Conservation (phyloP, 2,113 vertebrate species). For the Poeciliopsis occidentalis region DNA sequence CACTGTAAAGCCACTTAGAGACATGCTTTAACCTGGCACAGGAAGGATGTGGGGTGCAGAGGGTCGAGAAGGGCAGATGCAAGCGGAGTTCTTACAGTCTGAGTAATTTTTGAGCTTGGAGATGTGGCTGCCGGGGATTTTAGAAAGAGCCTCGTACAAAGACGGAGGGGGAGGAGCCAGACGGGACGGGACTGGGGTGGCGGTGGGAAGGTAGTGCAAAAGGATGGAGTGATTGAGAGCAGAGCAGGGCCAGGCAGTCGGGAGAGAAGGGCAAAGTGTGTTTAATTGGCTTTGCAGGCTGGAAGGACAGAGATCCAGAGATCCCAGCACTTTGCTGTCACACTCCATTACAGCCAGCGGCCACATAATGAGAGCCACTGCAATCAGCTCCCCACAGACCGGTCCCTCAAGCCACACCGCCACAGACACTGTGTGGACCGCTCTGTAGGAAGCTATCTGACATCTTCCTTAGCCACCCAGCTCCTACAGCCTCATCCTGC, state of each 20-base stretch:
- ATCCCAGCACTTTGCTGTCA: slow-evolving; percentile 89
- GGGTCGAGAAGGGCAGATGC: slow-evolving; percentile 11
- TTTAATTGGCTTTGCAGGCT: slow-evolving; percentile 91
- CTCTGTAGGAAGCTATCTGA: slow-evolving; percentile 50
- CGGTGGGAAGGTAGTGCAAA: slow-evolving; percentile 14
- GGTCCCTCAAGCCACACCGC: slow-evolving; percentile 67
- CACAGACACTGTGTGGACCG: slow-evolving; percentile 26
- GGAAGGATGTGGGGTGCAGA: background rate
- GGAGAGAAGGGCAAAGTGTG: slow-evolving; percentile 61
- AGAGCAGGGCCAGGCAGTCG: slow-evolving; percentile 45
- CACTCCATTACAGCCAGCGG: slow-evolving; percentile 91
- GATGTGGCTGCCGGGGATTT: slow-evolving; percentile 19
- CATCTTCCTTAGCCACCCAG: slow-evolving; percentile 39
- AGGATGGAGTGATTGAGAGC: slow-evolving; percentile 49
- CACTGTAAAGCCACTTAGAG: slow-evolving; percentile 44
- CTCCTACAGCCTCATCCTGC: slow-evolving; percentile 42
- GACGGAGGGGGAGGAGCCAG: slow-evolving; percentile 15
- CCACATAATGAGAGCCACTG: slow-evolving; percentile 87
- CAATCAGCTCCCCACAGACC: slow-evolving; percentile 89
- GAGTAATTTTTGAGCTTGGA: slow-evolving; percentile 21
- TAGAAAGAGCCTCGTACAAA: slow-evolving; percentile 29
- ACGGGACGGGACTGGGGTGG: slow-evolving; percentile 1
- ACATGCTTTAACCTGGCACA: slow-evolving; percentile 16
- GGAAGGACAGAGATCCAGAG: slow-evolving; percentile 85
- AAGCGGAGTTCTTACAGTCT: slow-evolving; percentile 40